Evolutionary conservation across 2,113 vertebrate species (phyloP).

Genomic region (Cryptomyrus ogoouensis): DNA sequence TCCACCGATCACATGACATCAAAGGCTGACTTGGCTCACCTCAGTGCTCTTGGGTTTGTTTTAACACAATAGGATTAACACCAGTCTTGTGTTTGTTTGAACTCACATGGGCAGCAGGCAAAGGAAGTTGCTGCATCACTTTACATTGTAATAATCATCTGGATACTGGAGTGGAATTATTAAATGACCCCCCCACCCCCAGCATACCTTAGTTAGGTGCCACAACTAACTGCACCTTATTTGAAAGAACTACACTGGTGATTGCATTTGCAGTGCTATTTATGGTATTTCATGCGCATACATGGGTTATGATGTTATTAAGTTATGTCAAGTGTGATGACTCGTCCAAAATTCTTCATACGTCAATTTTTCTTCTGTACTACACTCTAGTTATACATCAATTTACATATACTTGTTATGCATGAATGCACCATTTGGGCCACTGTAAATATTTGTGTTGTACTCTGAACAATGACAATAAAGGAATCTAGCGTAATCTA

Average conservation of each 20-base stretch:
- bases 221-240: not conserved
- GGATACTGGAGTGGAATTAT: conserved; percentile 31
- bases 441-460: not conserved
- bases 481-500: too few relatives aligned
- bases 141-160: conserved; percentile 38
- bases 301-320: too few relatives aligned
- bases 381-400: too few relatives aligned
- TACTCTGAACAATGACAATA: not conserved
- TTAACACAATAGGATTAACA: conserved; percentile 25
- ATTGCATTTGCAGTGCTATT: too few relatives aligned
- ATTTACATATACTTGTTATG: not conserved
- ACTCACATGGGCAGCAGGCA: conserved; percentile 37
- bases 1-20: not conserved
- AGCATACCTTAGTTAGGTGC: conserved; percentile 29
- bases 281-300: too few relatives aligned
- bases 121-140: conserved; percentile 44
- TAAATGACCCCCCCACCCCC: conserved; percentile 27
- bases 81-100: conserved; percentile 33
- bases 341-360: too few relatives aligned
- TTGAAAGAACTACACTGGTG: too few relatives aligned
- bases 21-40: not conserved
- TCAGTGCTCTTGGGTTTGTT: not conserved
- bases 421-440: not conserved
- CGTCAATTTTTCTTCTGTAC: too few relatives aligned
- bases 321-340: too few relatives aligned